Evolutionary conservation across 2,797 vertebrate genomes (phyloP).

Genomic region (Meriones psammophilus): DNA sequence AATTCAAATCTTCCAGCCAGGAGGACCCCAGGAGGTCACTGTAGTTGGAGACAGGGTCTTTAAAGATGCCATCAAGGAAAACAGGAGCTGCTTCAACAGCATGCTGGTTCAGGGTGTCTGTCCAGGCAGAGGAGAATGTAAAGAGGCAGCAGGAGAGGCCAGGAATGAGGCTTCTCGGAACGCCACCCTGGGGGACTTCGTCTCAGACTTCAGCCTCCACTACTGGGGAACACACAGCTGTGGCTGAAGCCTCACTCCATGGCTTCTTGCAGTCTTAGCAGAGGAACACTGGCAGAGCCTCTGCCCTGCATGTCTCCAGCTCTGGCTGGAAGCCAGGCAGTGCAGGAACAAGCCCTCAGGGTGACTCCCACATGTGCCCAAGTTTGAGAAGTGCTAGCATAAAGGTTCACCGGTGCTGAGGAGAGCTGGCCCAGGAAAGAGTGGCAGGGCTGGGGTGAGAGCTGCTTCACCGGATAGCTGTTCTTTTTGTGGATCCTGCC

Average conservation of each 20-base stretch:
- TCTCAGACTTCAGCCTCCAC: background rate
- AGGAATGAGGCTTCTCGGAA: background rate
- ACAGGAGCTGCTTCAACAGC: rapidly evolving
- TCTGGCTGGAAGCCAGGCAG: background rate
- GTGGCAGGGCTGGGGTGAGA: background rate
- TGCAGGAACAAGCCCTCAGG: background rate
- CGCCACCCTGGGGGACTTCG: rapidly evolving
- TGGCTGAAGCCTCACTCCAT: background rate
- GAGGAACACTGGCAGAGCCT: background rate
- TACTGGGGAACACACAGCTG: background rate
- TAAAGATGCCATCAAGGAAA: background rate
- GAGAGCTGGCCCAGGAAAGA: background rate
- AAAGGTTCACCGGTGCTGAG: background rate
- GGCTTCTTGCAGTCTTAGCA: background rate
- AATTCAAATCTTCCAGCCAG: background rate
- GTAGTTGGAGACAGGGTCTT: background rate
- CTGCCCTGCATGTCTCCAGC: background rate
- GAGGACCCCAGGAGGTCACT: background rate
- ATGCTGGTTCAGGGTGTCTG: background rate
- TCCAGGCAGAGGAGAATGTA: rapidly evolving
- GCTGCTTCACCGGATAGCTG: background rate
- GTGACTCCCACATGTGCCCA: background rate
- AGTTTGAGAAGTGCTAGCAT: background rate
- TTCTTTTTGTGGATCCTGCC: background rate
- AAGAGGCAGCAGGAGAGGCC: background rate